Base-by-base conservation (phyloP, 2,888 invertebrate species). In the Troides oblongomaculatus region DNA sequence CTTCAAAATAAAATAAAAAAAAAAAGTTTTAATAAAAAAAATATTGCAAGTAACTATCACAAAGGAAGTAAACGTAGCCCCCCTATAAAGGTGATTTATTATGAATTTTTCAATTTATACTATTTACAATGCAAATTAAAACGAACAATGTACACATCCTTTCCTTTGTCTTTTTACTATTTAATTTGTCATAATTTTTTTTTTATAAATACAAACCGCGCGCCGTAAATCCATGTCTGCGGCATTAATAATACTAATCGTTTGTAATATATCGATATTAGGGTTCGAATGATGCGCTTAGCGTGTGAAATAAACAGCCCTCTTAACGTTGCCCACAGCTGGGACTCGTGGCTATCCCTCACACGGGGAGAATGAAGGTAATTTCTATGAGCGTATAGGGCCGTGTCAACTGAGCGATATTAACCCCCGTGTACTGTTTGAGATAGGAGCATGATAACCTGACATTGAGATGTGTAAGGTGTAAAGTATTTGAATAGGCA, bases 111-210 rank as follows among this genome's bases (percentile, higher is more conserved):
- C 83, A 84, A 83, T 86, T 46, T 46, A 88, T 84, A 82, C 83
- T 90, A 92, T 92, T 86, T 92, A 92, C 91, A 92, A 79, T 82
- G 91, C 89, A 90, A 90, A 89, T 84, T 82, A 90, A 83, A 85
- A 81, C 84, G 85, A 87, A 84, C 84, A 70, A 70, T 70, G 66
- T 87, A 85, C 80, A 53, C 83, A 62, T 84, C 83, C 82, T 80
- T 80, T 68, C 64, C 80, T 80, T 80, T 57, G 50, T 57, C 79
- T 85, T 43, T 21, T 84, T 77, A 86, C 88, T 90, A 90, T 86
- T 84, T 87, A 89, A 89, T 90, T 90, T 92, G 89, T 91, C 18
- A 3, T 53, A 86, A 88, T 89, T 88, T 88, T 83, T 79, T 25
- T 78, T 83, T 83, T 83, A 88, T 90, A 90, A 88, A 90, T 89